These are phyloP conservation scores for Actinopyga echinites DNA, from an alignment of 53 echinoderm and acorn worm genomes.

Conservation along the genomic window DNA sequence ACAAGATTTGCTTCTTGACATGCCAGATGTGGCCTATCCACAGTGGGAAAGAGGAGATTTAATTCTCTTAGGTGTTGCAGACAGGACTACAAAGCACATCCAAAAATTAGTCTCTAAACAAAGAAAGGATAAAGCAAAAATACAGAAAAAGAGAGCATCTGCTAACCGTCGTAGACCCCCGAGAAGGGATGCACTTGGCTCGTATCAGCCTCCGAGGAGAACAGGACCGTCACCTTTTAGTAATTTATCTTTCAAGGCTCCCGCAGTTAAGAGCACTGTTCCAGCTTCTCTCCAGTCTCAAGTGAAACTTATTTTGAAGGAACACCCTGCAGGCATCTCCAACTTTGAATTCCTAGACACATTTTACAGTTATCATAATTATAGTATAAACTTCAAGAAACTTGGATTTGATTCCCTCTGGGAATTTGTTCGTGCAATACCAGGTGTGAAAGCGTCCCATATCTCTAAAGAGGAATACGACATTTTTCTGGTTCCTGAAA, in stretches of 20 bases:
- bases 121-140: constrained; percentile 71
- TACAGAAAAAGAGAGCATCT: constrained; percentile 68
- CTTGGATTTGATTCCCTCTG: constrained; percentile 66
- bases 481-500: constrained; percentile 12
- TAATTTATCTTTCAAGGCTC: neutral
- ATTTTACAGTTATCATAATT: constrained; percentile 64
- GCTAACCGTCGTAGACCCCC: constrained; percentile 28
- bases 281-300: constrained; percentile 77
- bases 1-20: constrained; percentile 71
- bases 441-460: constrained; percentile 29
- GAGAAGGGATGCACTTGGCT: neutral
- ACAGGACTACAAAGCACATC: constrained; percentile 81
- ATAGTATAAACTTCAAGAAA: constrained; percentile 68
- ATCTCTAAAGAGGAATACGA: constrained; percentile 32
- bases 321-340: constrained; percentile 69
- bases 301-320: constrained; percentile 68
- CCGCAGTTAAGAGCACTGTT: neutral
- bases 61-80: constrained; percentile 68
- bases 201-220: constrained; percentile 1
- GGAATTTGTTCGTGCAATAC: constrained; percentile 54
- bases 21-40: constrained; percentile 68
- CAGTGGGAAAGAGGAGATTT: constrained; percentile 84
- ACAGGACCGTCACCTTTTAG: neutral
- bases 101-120: constrained; percentile 83
- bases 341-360: constrained; percentile 65